Evolutionary conservation across 2,888 invertebrate species (phyloP).

Genomic region (Ochlodes sylvanus): DNA sequence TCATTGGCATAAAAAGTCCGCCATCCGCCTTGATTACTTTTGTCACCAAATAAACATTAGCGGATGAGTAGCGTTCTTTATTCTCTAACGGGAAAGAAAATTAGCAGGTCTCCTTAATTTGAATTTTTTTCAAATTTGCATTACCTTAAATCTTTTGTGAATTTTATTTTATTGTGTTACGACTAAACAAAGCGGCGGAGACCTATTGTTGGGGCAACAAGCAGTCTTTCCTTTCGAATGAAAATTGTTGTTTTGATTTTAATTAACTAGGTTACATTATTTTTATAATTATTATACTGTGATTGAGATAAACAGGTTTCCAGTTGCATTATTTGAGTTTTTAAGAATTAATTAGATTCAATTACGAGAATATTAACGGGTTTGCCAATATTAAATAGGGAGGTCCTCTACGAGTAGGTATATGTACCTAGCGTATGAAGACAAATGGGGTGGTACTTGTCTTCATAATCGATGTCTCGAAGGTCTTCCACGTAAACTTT

Average conservation of each 20-base stretch:
- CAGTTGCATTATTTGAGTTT: no score
- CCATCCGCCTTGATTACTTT: slow-evolving; percentile 14
- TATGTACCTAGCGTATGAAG: no score
- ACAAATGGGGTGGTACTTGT: no score
- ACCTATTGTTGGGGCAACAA: slow-evolving; percentile 20
- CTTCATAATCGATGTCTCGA: no score
- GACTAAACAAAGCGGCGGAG: slow-evolving; percentile 20
- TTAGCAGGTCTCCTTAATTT: slow-evolving; percentile 32
- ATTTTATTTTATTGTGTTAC: slow-evolving; percentile 25
- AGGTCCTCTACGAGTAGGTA: no score
- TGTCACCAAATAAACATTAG: slow-evolving; percentile 28
- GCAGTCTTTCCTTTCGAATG: slow-evolving; percentile 17
- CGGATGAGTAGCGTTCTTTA: slow-evolving; percentile 7
- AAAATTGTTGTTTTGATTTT: slow-evolving; percentile 17
- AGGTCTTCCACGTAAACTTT: no score
- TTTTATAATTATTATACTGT: background rate
- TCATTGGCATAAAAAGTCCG: background rate
- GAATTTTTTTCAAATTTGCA: slow-evolving; percentile 34
- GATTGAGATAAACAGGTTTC: no score
- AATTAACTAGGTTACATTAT: background rate
- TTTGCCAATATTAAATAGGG: no score
- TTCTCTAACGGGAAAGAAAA: slow-evolving; percentile 35
- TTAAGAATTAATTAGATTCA: no score
- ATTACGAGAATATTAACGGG: no score
- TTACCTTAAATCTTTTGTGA: slow-evolving; percentile 29